phyloP scores from a whole-genome alignment of 2,797 vertebrate species.

The Tragopan temminckii region DNA sequence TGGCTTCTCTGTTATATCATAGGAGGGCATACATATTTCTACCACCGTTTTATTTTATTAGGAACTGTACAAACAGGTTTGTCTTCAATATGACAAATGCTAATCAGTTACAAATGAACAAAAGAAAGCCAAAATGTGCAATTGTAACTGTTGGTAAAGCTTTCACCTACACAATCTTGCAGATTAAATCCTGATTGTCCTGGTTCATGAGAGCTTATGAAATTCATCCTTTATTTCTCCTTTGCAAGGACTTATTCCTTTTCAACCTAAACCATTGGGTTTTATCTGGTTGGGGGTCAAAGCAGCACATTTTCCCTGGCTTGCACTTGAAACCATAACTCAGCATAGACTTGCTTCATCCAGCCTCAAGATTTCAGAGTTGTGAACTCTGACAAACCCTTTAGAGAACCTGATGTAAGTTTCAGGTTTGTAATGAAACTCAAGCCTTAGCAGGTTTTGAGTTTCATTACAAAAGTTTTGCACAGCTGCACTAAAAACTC shows the following conservation, averaged over 20 bases:
- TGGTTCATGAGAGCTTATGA: background rate
- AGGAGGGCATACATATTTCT: background rate
- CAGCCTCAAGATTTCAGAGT: slow-evolving; percentile 29
- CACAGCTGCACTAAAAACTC: slow-evolving; percentile 74
- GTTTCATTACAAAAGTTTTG: slow-evolving; percentile 66
- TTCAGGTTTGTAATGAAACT: slow-evolving; percentile 72
- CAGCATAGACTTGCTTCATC: slow-evolving; percentile 18
- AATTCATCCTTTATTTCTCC: background rate
- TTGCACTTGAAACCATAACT: slow-evolving; percentile 57
- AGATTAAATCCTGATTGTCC: background rate
- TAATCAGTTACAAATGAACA: background rate
- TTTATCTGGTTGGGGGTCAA: slow-evolving; percentile 33
- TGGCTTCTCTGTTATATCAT: background rate
- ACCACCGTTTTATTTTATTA: background rate
- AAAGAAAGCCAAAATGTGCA: background rate
- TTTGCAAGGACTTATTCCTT: background rate
- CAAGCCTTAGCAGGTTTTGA: slow-evolving; percentile 55
- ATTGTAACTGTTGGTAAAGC: background rate
- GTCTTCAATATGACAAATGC: background rate
- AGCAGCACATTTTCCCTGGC: background rate
- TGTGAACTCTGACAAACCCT: slow-evolving; percentile 68
- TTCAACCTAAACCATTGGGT: background rate
- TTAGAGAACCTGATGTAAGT: slow-evolving; percentile 56
- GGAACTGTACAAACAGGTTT: background rate
- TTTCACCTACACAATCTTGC: background rate